Evolutionary conservation across 1,140 invertebrate genomes (phyloP).

Genomic region (Platorchestia sp.): DNA sequence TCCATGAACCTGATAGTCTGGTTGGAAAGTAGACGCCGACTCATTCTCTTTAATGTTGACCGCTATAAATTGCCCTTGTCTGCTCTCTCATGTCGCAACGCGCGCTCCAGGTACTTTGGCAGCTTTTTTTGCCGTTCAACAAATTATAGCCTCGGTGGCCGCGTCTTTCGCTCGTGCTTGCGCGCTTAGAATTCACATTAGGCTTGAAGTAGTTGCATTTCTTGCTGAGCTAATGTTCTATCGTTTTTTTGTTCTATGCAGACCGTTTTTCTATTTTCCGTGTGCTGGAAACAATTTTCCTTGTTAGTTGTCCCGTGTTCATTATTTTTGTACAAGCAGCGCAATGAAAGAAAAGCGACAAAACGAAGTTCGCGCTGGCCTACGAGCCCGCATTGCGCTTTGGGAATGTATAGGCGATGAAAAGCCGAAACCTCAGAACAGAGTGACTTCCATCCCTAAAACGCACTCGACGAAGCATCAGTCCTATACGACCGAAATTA

Average conservation of each 20-base stretch:
- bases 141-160: constrained; percentile 2
- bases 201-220: not conserved
- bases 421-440: not conserved
- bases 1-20: not conserved
- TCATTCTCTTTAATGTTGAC: not conserved
- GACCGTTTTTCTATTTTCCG: not conserved
- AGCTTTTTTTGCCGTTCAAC: constrained; percentile 15
- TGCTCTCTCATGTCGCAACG: constrained; percentile 6
- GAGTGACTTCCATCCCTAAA: not conserved
- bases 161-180: constrained; percentile 32
- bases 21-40: not conserved
- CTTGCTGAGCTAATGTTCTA: not conserved
- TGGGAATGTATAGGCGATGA: constrained; percentile 34
- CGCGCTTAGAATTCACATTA: not conserved
- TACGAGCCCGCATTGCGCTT: constrained; percentile 27
- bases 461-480: not conserved
- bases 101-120: not conserved
- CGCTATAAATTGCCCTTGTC: constrained; percentile 7
- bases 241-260: not conserved
- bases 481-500: constrained; percentile 8
- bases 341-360: constrained; percentile 13
- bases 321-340: not conserved
- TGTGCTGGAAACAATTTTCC: not conserved
- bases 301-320: not conserved
- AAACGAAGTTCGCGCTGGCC: constrained; percentile 18